Evolutionary conservation across 2,888 invertebrate genomes (phyloP).

Genomic region (Cosmopolites sordidus): DNA sequence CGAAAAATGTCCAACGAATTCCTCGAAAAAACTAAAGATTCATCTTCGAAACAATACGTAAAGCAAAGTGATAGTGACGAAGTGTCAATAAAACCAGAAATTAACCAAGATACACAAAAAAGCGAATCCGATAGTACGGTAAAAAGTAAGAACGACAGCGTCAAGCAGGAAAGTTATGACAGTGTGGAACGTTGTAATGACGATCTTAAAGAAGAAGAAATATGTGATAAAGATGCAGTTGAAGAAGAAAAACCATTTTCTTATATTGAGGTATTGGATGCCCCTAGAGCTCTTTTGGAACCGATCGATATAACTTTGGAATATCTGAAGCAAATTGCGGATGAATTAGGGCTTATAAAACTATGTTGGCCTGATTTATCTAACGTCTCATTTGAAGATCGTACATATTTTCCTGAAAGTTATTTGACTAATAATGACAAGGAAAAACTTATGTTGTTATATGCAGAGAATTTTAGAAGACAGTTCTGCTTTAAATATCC

Average conservation of each 20-base stretch:
- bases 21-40: background rate
- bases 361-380: conserved; percentile 61
- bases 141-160: no score
- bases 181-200: background rate
- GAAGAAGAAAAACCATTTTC: conserved; percentile 38
- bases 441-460: conserved; percentile 66
- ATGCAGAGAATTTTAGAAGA: conserved; percentile 73
- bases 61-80: background rate
- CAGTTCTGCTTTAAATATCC: conserved; percentile 61
- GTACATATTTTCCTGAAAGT: conserved; percentile 59
- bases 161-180: background rate
- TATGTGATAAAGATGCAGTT: conserved; percentile 10
- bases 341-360: conserved; percentile 58
- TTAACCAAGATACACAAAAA: no score
- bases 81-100: no score
- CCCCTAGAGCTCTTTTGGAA: conserved; percentile 39
- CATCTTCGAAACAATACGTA: background rate
- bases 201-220: conserved; percentile 13
- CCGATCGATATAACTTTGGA: conserved; percentile 49
- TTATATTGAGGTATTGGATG: conserved; percentile 42
- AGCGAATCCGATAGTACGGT: no score
- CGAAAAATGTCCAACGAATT: background rate
- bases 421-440: conserved; percentile 65
- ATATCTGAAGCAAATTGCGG: conserved; percentile 43
- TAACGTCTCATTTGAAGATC: conserved; percentile 54